These are phyloP conservation scores for Lacerta bilineata DNA, from an alignment of 2,797 vertebrate genomes.

Conservation along the genomic window DNA sequence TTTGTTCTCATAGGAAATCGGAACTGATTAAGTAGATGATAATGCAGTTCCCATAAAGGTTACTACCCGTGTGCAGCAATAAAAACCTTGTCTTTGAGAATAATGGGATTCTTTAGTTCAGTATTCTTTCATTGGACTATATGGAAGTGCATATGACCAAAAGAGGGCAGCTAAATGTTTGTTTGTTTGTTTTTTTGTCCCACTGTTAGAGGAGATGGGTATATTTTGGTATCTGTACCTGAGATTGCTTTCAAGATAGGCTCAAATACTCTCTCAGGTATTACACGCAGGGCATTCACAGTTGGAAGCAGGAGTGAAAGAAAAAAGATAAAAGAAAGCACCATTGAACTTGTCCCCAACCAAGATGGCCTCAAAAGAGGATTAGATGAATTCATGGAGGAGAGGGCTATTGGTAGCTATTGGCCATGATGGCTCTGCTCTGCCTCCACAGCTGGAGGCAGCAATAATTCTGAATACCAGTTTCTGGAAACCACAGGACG, in stretches of 20 bases:
- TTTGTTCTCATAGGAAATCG: constrained; percentile 55
- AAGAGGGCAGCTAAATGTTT: neutral
- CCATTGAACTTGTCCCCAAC: too few relatives aligned
- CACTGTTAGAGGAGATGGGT: neutral
- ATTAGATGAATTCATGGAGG: too few relatives aligned
- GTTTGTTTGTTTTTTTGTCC: neutral
- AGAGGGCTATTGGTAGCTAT: too few relatives aligned
- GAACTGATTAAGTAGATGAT: constrained; percentile 51
- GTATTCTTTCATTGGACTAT: constrained; percentile 39
- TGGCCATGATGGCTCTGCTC: too few relatives aligned
- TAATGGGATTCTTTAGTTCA: neutral
- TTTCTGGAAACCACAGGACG: too few relatives aligned
- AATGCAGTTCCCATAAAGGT: constrained; percentile 23
- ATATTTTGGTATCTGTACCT: neutral
- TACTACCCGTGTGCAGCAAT: neutral
- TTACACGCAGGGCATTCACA: neutral
- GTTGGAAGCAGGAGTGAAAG: neutral
- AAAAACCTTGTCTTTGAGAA: neutral
- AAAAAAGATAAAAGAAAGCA: too few relatives aligned
- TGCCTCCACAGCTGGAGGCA: too few relatives aligned
- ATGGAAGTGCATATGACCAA: neutral
- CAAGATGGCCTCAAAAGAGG: too few relatives aligned
- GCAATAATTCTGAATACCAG: too few relatives aligned
- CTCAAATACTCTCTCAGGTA: neutral
- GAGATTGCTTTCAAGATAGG: neutral